Conservation (phyloP, 2,797 vertebrate species). For the Pyrrhura leucotis region DNA sequence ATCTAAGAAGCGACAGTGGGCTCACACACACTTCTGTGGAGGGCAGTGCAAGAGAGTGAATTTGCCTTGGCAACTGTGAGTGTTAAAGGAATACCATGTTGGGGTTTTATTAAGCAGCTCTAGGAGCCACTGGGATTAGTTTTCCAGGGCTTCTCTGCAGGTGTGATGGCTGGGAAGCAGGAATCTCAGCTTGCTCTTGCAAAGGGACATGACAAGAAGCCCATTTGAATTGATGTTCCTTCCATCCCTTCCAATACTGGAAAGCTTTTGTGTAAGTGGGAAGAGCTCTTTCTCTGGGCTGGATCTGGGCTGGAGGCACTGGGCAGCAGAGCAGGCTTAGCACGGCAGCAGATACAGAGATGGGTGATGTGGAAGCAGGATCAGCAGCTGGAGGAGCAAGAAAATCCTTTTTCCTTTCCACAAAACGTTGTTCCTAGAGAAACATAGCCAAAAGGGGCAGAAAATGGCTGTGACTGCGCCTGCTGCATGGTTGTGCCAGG, state of each 20-base stretch:
- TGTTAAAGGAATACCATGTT: background rate
- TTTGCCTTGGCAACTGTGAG: background rate
- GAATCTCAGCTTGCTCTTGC: background rate
- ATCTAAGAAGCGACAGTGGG: background rate
- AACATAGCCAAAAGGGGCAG: background rate
- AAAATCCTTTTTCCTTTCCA: background rate
- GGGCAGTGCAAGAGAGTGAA: background rate
- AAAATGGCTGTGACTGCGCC: fast-evolving
- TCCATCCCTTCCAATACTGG: background rate
- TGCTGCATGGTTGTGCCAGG: background rate
- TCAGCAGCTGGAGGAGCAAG: background rate
- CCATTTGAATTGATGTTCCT: background rate
- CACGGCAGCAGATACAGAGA: fast-evolving
- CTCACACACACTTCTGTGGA: background rate
- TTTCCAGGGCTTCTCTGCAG: background rate
- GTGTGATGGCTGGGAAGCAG: background rate
- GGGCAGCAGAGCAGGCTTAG: background rate
- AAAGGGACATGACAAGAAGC: background rate
- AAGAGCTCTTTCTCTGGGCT: fast-evolving
- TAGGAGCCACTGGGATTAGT: background rate
- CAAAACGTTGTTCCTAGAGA: background rate
- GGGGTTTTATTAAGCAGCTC: background rate
- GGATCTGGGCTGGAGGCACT: background rate
- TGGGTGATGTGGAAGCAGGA: background rate
- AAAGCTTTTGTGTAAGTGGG: background rate